Evolutionary conservation across 2,113 vertebrate species (phyloP).

Genomic region (Dicrurus megarhynchus): DNA sequence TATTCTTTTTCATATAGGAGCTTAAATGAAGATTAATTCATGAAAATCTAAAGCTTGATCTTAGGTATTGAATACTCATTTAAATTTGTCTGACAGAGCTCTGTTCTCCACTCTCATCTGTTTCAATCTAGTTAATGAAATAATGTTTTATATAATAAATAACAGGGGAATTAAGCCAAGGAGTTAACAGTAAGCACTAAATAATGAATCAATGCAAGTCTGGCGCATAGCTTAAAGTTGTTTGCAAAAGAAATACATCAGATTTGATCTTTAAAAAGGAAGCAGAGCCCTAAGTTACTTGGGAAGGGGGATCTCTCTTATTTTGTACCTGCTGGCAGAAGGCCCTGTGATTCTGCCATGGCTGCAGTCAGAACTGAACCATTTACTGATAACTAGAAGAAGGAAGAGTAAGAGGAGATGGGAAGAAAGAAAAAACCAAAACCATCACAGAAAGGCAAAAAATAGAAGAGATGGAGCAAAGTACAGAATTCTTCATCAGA

Average conservation of each 20-base stretch:
- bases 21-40: not conserved
- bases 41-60: not conserved
- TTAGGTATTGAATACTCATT: not conserved
- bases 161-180: not conserved
- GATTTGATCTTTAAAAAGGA: not conserved
- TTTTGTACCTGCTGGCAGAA: not conserved
- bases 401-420: not conserved
- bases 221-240: not conserved
- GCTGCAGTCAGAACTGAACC: not conserved
- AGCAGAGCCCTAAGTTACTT: not conserved
- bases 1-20: not conserved
- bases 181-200: not conserved
- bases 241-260: not conserved
- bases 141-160: constrained; percentile 7
- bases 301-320: not conserved
- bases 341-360: not conserved
- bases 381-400: not conserved
- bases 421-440: not conserved
- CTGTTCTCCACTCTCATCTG: not conserved
- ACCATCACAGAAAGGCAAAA: not conserved
- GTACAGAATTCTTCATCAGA: not conserved
- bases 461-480: not conserved
- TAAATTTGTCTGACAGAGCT: not conserved
- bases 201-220: not conserved
- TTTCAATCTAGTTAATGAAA: constrained; percentile 34